phyloP scores from a whole-genome alignment of 2,113 vertebrate species.

The Daubentonia madagascariensis region DNA sequence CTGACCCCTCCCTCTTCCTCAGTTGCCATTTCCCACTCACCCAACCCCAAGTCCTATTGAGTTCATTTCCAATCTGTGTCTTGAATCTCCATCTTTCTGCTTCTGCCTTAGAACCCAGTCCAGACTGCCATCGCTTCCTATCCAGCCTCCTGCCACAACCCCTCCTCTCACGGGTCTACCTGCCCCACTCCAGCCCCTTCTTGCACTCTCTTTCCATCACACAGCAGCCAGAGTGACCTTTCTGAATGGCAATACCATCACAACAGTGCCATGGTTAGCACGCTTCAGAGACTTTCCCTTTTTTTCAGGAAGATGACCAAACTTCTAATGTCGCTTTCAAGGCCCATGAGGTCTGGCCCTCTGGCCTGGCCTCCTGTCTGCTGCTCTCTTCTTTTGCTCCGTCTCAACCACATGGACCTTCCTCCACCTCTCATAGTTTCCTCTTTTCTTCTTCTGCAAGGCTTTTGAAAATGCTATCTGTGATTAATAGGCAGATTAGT shows the following conservation, averaged over 20 bases:
- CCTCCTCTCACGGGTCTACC: neutral
- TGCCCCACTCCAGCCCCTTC: neutral
- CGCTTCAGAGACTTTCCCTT: neutral
- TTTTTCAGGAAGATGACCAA: neutral
- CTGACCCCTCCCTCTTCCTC: neutral
- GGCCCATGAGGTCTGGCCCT: neutral
- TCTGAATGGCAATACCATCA: neutral
- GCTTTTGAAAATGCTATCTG: neutral
- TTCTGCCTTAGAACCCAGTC: neutral
- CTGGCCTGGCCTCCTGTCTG: neutral
- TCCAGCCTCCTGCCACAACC: accelerated
- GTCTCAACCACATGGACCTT: neutral
- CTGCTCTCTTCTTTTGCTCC: neutral
- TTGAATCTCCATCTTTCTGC: neutral
- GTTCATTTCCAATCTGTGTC: neutral
- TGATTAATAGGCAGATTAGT: neutral
- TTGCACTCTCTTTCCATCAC: neutral
- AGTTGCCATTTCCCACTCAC: neutral
- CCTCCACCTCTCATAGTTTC: neutral
- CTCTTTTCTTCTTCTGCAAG: neutral
- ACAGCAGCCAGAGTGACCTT: neutral
- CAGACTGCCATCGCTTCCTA: neutral
- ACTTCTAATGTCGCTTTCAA: neutral
- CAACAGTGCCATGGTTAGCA: neutral
- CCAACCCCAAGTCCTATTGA: neutral